These are phyloP conservation scores for Rosalia funebris DNA, from an alignment of 2,888 invertebrate genomes.

Conservation along the genomic window DNA sequence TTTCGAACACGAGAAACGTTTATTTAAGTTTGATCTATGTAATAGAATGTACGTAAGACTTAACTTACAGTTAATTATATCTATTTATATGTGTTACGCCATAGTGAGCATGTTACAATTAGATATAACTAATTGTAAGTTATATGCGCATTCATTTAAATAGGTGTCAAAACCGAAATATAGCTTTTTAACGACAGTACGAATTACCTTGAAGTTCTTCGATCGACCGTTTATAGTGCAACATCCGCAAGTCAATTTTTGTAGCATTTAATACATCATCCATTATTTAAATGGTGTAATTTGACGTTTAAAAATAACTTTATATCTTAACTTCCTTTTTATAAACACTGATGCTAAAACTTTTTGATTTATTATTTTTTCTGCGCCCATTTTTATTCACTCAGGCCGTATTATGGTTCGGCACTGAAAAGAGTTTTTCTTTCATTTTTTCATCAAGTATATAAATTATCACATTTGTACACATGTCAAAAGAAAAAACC, in stretches of 20 bases:
- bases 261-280: not conserved
- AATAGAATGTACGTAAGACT: no score
- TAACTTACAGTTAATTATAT: no score
- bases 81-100: no score
- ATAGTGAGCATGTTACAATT: no score
- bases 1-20: no score
- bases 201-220: no score
- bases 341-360: conserved; percentile 6
- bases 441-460: conserved; percentile 23
- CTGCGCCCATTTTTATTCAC: conserved; percentile 12
- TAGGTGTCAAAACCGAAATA: no score
- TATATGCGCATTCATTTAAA: no score
- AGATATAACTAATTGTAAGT: no score
- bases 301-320: not conserved
- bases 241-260: not conserved
- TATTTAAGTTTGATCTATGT: no score
- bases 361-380: conserved; percentile 24
- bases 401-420: conserved; percentile 7
- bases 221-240: no score
- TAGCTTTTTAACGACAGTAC: no score
- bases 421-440: conserved; percentile 19
- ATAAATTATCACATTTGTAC: conserved; percentile 27
- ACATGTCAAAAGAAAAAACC: conserved; percentile 23
- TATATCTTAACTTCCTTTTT: not conserved
- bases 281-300: not conserved